These are phyloP conservation scores for Sebastes trivittatus DNA, from an alignment of 2,797 vertebrate species.

Conservation along the genomic window DNA sequence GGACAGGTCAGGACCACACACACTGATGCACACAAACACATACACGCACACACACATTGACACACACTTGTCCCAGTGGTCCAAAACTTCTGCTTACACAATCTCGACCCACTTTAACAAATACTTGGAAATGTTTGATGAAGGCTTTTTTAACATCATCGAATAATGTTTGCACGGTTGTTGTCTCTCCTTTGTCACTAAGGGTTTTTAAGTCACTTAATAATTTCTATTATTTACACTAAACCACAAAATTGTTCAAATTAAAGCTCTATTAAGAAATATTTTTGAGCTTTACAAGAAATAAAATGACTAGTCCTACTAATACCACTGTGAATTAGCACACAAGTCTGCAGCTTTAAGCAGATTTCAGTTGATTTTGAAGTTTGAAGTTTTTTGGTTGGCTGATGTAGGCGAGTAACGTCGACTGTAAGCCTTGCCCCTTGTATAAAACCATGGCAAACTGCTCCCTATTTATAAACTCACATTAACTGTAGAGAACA, in stretches of 20 bases:
- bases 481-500: background rate
- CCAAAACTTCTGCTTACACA: slow-evolving; percentile 36
- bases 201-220: background rate
- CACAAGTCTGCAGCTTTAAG: background rate
- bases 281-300: background rate
- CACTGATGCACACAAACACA: slow-evolving; percentile 51
- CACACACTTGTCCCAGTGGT: slow-evolving; percentile 41
- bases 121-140: background rate
- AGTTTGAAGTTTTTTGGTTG: background rate
- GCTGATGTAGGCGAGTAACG: background rate
- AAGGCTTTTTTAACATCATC: background rate
- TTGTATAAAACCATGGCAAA: background rate
- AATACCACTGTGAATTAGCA: background rate
- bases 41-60: slow-evolving; percentile 67
- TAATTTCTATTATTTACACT: too few species aligned
- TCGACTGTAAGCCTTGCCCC: too few species aligned
- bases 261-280: background rate
- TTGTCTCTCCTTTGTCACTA: background rate
- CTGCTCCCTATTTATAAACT: background rate
- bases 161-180: background rate
- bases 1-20: slow-evolving; percentile 87
- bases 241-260: background rate
- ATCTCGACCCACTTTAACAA: background rate
- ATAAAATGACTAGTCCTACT: background rate
- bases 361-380: background rate